A percentile compares a stretch with the other conserved stretches of the same genome.
These are phyloP conservation scores for Aromia moschata DNA, from an alignment of 2,888 invertebrate genomes.

Conservation along the genomic window DNA sequence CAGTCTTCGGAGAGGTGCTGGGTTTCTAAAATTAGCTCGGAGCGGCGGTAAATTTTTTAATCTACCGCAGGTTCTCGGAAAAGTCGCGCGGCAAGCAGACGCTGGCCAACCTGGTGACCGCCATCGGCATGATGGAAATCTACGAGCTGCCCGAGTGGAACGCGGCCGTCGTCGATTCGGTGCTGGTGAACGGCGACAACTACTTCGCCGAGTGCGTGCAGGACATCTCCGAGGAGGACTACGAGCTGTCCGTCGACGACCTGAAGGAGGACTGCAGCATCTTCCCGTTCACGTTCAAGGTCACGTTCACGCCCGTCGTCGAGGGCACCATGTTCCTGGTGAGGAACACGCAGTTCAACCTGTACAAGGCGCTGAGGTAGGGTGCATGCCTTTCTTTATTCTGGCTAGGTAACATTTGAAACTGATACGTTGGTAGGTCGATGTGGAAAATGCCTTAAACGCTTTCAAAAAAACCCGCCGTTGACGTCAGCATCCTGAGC, in stretches of 20 bases:
- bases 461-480: no score
- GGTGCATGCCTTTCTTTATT: no score
- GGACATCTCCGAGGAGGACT: constrained; percentile 65
- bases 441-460: no score
- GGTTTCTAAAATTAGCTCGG: not conserved
- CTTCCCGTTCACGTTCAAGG: constrained; percentile 69
- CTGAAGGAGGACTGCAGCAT: constrained; percentile 67
- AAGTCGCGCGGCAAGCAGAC: constrained; percentile 72
- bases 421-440: no score
- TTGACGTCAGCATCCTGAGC: no score
- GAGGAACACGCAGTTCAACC: constrained; percentile 68
- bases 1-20: constrained; percentile 65
- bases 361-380: constrained; percentile 68
- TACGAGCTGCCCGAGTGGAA: constrained; percentile 74
- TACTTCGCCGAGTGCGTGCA: constrained; percentile 66
- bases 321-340: constrained; percentile 72
- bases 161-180: constrained; percentile 69
- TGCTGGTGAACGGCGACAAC: constrained; percentile 68
- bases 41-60: not conserved
- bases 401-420: no score
- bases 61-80: constrained; percentile 61
- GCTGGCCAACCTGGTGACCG: constrained; percentile 64
- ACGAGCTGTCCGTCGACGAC: constrained; percentile 69
- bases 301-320: constrained; percentile 67
- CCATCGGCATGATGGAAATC: constrained; percentile 67